Percentiles rank a stretch among this genome's conserved stretches.
These are phyloP conservation scores for Pseudonaja textilis DNA, from an alignment of 2,113 vertebrate genomes.

Conservation along the genomic window DNA sequence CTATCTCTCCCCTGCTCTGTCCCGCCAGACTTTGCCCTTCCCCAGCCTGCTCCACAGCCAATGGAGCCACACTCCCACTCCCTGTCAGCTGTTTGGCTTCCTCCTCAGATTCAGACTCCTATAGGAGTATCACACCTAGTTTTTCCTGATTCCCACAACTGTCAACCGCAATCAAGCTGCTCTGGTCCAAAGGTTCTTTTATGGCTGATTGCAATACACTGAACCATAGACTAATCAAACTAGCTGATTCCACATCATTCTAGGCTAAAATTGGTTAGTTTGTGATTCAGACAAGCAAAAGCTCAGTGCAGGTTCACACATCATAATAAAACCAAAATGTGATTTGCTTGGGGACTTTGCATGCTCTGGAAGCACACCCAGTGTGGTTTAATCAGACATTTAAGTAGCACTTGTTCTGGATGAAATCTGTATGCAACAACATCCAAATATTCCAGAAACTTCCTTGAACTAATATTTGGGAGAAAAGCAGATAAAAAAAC, in stretches of 20 bases:
- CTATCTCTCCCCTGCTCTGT: too few relatives aligned
- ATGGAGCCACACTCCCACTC: too few relatives aligned
- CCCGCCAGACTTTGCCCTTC: too few relatives aligned
- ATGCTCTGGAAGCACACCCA: not conserved
- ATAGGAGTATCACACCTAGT: not conserved
- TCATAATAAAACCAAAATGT: not conserved
- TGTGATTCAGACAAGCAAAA: not conserved
- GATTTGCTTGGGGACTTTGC: not conserved
- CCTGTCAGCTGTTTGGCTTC: too few relatives aligned
- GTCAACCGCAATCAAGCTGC: not conserved
- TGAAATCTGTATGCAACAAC: not conserved
- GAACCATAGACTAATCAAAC: not conserved
- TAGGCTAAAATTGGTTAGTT: not conserved
- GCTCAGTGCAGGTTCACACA: not conserved
- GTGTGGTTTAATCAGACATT: not conserved
- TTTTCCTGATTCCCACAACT: not conserved
- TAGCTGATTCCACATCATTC: not conserved
- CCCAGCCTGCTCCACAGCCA: too few relatives aligned
- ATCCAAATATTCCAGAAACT: not conserved
- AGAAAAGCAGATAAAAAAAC: not conserved
- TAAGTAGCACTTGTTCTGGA: not conserved
- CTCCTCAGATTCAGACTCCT: too few relatives aligned
- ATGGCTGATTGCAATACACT: not conserved
- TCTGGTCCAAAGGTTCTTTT: not conserved
- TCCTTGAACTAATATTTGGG: not conserved